These are phyloP conservation scores for Chironomus tepperi DNA, from an alignment of 1,140 invertebrate species.

Conservation along the genomic window DNA sequence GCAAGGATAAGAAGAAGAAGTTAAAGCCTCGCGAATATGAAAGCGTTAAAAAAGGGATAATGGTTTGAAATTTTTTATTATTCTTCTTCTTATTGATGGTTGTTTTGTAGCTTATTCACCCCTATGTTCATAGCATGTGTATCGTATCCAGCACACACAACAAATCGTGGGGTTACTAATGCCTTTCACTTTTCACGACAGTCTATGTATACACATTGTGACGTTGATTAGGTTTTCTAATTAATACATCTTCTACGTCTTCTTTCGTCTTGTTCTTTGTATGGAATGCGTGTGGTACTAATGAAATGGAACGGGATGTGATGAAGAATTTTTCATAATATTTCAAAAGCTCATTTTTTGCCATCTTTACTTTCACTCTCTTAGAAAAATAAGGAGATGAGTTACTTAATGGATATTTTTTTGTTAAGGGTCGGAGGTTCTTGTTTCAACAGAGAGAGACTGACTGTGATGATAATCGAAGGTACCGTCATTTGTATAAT, in stretches of 20 bases:
- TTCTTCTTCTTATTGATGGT: background rate
- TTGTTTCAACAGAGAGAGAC: no score
- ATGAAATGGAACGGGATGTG: no score
- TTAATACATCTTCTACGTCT: background rate
- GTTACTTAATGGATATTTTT: no score
- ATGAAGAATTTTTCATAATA: no score
- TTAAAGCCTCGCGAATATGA: background rate
- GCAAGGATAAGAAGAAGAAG: background rate
- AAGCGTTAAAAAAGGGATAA: background rate
- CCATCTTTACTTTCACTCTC: no score
- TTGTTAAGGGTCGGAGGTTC: no score
- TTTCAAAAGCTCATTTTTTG: no score
- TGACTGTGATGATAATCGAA: background rate
- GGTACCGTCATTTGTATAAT: constrained; percentile 1
- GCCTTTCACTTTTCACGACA: background rate
- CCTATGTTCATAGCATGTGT: background rate
- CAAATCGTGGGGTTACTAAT: background rate
- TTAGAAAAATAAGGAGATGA: no score
- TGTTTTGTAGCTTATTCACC: constrained; percentile 2
- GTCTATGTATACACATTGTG: background rate
- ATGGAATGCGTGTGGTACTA: background rate
- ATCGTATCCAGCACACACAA: background rate
- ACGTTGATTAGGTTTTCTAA: constrained; percentile 6
- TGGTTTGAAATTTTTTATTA: background rate
- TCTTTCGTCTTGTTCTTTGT: background rate